Evolutionary conservation across 1,140 invertebrate genomes (phyloP), one percentile per base, ranked within the genome.

Genomic region (Anastatus disparis): DNA sequence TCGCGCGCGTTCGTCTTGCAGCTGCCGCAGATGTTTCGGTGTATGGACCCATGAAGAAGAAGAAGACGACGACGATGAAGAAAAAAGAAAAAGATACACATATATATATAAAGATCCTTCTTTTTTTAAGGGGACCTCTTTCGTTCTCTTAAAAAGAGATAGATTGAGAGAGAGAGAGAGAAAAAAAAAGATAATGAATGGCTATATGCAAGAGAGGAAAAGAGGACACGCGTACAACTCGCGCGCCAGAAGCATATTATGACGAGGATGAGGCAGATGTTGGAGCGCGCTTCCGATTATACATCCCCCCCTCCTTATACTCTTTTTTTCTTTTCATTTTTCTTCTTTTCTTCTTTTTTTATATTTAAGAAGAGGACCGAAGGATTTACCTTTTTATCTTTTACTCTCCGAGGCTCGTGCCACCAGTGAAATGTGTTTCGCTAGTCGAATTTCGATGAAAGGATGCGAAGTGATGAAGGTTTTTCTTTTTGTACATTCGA

Each of bases 11-110:
- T 73, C 82, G 79, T 78, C 75, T 83, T 75, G 79, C 84, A 86
- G 84, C 84, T 86, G 84, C 82, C 81, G 84, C 84, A 86, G 84
- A 86, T 86, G 84, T 85, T 85, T 80, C 76, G 61, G 22, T 27
- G 55, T 27, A 44, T 81, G 81, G 82, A 82, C 81, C 82, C 75
- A 77, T 79, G 78, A 75, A 24, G 77, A 79, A 79, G 77, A 71
- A 61, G 59, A 40, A n/a, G n/a, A n/a, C n/a, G n/a, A n/a, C n/a
- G n/a, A n/a, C 76, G 74, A 74, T 72, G 78, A 71, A 73, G 72
- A 74, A 78, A 81, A 79, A 82, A 81, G 80, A 76, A 80, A 81
- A 50, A 63, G 52, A 8, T 76, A 74, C 76, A n/a, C n/a, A n/a
- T n/a, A n/a, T n/a, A n/a, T n/a, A n/a, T n/a, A n/a, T 35, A 35